phyloP scores from a whole-genome alignment of 2,888 invertebrate species.

The Sphaerolaimus hirsutus region DNA sequence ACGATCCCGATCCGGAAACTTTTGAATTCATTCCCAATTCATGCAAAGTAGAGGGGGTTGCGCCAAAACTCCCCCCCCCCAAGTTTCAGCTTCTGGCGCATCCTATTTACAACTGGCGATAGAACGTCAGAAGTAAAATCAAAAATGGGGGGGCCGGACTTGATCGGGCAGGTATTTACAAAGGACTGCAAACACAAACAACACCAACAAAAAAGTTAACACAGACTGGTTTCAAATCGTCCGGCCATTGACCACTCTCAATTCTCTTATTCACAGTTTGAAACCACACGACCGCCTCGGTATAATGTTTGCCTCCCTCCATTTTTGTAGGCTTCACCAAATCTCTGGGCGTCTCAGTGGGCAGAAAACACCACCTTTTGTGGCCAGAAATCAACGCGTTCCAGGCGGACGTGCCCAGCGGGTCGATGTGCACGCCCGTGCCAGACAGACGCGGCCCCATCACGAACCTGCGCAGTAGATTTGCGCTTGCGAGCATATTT shows the following conservation, averaged over 20 bases:
- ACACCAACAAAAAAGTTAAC: not conserved
- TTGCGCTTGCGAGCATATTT: no score
- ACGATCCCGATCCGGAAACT: no score
- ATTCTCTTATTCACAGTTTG: constrained; percentile 76
- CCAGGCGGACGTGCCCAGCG: constrained; percentile 93
- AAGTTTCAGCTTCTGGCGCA: no score
- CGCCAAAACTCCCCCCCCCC: no score
- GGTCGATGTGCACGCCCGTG: constrained; percentile 96
- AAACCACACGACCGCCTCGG: constrained; percentile 97
- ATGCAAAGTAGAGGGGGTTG: no score
- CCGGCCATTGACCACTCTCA: constrained; percentile 63
- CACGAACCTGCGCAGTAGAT: no score
- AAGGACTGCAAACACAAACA: no score
- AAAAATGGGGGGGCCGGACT: no score
- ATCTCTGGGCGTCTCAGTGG: constrained; percentile 81
- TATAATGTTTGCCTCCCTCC: constrained; percentile 84
- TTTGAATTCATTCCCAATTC: no score
- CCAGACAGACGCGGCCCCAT: constrained; percentile 86
- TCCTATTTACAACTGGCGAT: no score
- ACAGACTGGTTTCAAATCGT: constrained; percentile 56
- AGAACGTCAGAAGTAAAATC: no score
- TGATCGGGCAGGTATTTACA: no score
- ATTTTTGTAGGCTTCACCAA: constrained; percentile 68
- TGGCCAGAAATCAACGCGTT: constrained; percentile 80
- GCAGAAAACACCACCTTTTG: constrained; percentile 88